phyloP scores from a whole-genome alignment of 2,113 vertebrate species.

The Spermophilus dauricus region DNA sequence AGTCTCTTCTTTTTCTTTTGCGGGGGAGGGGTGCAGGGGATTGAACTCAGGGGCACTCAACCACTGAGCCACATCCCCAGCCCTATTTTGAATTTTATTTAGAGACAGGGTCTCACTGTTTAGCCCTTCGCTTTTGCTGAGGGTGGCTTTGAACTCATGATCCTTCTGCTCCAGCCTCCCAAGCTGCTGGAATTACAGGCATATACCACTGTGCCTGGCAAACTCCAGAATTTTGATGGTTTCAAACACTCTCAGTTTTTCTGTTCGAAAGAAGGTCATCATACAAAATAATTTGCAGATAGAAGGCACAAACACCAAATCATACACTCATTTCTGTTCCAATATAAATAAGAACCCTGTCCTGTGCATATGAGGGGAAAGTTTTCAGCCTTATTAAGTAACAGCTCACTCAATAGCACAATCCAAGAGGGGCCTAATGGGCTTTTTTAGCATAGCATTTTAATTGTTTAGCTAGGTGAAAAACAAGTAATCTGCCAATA shows the following conservation, averaged over 20 bases:
- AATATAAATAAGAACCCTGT: background rate
- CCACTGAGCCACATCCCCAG: too few species aligned
- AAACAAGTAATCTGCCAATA: background rate
- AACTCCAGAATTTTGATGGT: background rate
- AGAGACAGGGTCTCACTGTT: too few species aligned
- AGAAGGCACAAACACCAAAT: constrained; percentile 42
- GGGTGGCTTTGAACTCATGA: too few species aligned
- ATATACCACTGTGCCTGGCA: too few species aligned
- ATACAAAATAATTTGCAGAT: constrained; percentile 41
- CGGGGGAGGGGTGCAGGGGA: too few species aligned
- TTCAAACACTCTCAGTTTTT: constrained; percentile 36
- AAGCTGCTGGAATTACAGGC: too few species aligned
- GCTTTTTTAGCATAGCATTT: background rate
- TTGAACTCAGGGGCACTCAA: too few species aligned
- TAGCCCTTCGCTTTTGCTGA: too few species aligned
- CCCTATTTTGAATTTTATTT: too few species aligned
- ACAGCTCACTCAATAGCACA: background rate
- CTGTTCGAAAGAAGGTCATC: constrained; percentile 15
- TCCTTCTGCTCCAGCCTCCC: too few species aligned
- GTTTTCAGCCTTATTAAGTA: background rate
- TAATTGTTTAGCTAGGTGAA: constrained; percentile 46
- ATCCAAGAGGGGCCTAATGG: background rate
- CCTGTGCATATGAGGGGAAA: background rate
- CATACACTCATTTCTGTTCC: background rate
- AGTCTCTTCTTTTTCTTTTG: background rate